Percentiles rank a stretch among this genome's conserved stretches.
Conservation (phyloP, 2,888 invertebrate species). For the Latrodectus hesperus region DNA sequence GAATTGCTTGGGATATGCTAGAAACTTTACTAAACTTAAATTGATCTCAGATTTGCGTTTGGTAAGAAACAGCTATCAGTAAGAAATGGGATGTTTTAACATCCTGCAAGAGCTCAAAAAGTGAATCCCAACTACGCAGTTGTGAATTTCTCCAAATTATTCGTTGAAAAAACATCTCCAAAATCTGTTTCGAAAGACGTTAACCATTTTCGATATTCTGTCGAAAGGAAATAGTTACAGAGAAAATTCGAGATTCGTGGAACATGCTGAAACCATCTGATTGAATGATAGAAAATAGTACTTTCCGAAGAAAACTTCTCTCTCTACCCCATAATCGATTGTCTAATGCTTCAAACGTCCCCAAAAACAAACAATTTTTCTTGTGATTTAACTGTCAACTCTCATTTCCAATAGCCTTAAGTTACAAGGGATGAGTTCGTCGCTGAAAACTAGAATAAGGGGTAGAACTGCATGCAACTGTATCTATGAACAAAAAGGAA, state of each 20-base stretch:
- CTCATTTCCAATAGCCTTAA: constrained; percentile 46
- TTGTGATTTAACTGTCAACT: constrained; percentile 43
- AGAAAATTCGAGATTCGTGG: neutral
- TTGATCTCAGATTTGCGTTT: too few relatives aligned
- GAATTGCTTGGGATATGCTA: too few relatives aligned
- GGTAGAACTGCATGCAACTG: constrained; percentile 36
- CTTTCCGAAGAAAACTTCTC: neutral
- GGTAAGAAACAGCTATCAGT: too few relatives aligned
- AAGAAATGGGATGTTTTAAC: too few relatives aligned
- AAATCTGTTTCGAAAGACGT: too few relatives aligned
- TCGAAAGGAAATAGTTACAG: too few relatives aligned
- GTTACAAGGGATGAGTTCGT: constrained; percentile 19
- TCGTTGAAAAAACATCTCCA: too few relatives aligned
- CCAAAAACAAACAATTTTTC: constrained; percentile 13
- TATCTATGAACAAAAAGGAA: constrained; percentile 36
- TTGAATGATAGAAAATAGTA: neutral
- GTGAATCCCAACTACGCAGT: too few relatives aligned
- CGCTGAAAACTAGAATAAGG: constrained; percentile 3
- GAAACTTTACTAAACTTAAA: too few relatives aligned
- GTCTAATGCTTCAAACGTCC: constrained; percentile 8
- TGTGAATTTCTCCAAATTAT: too few relatives aligned
- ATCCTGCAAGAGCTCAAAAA: too few relatives aligned
- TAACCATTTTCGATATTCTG: too few relatives aligned
- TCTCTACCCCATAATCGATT: neutral
- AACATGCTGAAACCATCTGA: neutral